Evolutionary conservation across 2,888 invertebrate species (phyloP).

Genomic region (Dinocampus coccinellae): DNA sequence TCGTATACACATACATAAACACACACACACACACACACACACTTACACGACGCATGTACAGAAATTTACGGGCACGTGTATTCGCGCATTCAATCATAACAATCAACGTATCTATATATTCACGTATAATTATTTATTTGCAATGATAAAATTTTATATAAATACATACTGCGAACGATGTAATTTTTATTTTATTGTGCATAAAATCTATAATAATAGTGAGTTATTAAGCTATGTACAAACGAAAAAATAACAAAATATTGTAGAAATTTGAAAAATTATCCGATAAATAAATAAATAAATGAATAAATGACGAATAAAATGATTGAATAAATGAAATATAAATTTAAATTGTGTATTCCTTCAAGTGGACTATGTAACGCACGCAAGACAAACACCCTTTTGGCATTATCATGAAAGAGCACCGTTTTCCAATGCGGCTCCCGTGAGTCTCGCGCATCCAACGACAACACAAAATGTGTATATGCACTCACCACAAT

Average conservation of each 20-base stretch:
- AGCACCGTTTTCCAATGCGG: conserved; percentile 2
- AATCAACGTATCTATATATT: not conserved
- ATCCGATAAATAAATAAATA: not conserved
- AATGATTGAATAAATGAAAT: not conserved
- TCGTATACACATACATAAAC: conserved; percentile 24
- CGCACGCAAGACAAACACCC: conserved; percentile 22
- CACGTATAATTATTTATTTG: not conserved
- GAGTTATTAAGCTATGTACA: no score
- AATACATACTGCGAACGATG: no score
- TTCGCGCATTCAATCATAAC: not conserved
- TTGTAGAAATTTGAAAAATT: conserved; percentile 24
- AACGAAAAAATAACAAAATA: no score
- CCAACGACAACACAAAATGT: conserved; percentile 14
- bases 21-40: not conserved
- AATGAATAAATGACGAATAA: not conserved
- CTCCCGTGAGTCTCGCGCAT: conserved; percentile 27
- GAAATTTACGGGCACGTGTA: not conserved
- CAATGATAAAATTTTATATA: no score
- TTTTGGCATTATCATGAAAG: conserved; percentile 32
- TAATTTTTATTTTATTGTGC: no score
- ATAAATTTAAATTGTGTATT: not conserved
- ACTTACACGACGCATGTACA: not conserved
- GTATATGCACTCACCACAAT: not conserved
- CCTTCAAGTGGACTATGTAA: conserved; percentile 10
- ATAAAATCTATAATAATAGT: no score